These are phyloP conservation scores for Drosophila orosa DNA, from an alignment of 1,140 invertebrate genomes.

Conservation along the genomic window DNA sequence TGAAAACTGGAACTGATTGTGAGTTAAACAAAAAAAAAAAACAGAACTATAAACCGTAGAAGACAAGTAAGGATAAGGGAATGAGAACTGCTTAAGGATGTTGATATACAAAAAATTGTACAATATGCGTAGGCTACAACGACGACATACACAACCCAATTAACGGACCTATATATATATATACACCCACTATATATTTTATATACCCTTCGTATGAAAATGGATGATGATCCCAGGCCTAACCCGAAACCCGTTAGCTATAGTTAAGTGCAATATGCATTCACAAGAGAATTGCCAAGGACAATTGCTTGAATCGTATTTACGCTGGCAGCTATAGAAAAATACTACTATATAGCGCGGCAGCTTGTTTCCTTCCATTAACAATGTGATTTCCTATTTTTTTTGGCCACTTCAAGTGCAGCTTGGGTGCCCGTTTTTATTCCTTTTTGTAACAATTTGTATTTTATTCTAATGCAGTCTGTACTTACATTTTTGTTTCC, in stretches of 20 bases:
- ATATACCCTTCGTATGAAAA: constrained; percentile 65
- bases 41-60: constrained; percentile 13
- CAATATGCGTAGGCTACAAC: constrained; percentile 66
- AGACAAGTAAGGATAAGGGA: constrained; percentile 33
- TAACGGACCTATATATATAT: constrained; percentile 53
- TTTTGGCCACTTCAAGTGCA: not conserved
- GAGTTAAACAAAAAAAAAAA: constrained; percentile 43
- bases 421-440: constrained; percentile 6
- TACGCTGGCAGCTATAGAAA: constrained; percentile 18
- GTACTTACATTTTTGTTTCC: constrained; percentile 48
- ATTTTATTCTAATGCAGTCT: constrained; percentile 36
- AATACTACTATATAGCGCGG: constrained; percentile 2
- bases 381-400: constrained; percentile 13
- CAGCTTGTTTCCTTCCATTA: constrained; percentile 17
- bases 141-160: constrained; percentile 46
- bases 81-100: constrained; percentile 45
- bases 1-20: constrained; percentile 69
- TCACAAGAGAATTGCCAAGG: constrained; percentile 51
- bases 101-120: constrained; percentile 49
- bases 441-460: constrained; percentile 14
- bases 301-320: constrained; percentile 64
- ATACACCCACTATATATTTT: constrained; percentile 61
- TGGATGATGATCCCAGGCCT: constrained; percentile 27
- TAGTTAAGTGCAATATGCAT: constrained; percentile 27
- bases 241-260: constrained; percentile 31